Evolutionary conservation across 2,113 vertebrate species (phyloP).

Genomic region (Bubo scandiacus): DNA sequence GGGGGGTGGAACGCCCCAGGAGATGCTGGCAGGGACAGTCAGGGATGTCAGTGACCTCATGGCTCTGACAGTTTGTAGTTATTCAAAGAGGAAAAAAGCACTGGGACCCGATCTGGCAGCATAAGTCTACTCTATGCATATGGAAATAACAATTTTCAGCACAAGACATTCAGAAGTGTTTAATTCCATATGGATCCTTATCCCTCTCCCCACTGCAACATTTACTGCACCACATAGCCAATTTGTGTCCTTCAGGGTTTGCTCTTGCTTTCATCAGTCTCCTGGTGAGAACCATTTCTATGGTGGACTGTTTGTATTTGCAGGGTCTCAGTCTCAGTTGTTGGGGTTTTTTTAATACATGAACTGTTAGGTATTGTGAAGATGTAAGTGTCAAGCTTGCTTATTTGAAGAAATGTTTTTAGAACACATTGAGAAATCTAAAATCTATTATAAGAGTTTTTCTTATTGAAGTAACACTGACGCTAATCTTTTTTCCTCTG

Average conservation of each 20-base stretch:
- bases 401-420: background rate
- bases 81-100: background rate
- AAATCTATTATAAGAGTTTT: background rate
- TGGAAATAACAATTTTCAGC: background rate
- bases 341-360: background rate
- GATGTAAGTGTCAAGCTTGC: background rate
- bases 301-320: background rate
- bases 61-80: background rate
- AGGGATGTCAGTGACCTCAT: background rate
- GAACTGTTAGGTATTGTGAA: background rate
- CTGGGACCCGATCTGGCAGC: background rate
- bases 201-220: background rate
- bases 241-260: background rate
- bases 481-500: background rate
- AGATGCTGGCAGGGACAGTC: background rate
- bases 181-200: background rate
- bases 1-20: background rate
- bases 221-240: background rate
- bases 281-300: background rate
- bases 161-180: background rate
- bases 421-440: background rate
- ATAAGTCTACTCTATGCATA: background rate
- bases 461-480: background rate
- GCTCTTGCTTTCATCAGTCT: background rate
- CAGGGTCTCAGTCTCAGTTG: background rate